These are phyloP conservation scores for Marmota flaviventris DNA, from an alignment of 2,113 vertebrate genomes.

Conservation along the genomic window DNA sequence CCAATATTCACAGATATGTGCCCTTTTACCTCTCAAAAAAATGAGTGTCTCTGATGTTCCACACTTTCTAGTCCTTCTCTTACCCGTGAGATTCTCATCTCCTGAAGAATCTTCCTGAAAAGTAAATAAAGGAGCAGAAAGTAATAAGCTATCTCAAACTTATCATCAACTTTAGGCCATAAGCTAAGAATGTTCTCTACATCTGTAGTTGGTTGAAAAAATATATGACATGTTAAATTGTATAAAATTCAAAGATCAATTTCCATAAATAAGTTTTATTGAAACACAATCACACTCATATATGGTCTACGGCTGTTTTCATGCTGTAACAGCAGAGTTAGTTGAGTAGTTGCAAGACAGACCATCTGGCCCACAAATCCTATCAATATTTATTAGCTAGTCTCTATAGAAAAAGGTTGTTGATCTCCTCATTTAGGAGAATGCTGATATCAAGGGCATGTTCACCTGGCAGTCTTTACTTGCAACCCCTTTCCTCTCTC, in stretches of 20 bases:
- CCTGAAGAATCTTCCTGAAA: not conserved
- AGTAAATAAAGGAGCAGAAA: not conserved
- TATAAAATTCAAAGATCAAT: constrained; percentile 15
- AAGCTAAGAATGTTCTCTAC: constrained; percentile 17
- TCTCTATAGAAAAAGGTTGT: not conserved
- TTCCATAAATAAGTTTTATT: not conserved
- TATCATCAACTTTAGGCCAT: not conserved
- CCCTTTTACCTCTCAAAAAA: not conserved
- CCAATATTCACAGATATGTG: not conserved
- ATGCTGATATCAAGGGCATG: not conserved
- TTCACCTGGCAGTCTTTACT: constrained; percentile 19
- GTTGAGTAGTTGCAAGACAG: not conserved
- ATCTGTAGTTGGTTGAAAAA: not conserved
- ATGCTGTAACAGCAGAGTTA: not conserved
- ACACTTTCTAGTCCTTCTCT: not conserved
- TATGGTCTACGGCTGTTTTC: not conserved
- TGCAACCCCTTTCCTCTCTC: not conserved
- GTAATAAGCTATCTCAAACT: not conserved
- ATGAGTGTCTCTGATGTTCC: not conserved
- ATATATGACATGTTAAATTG: not conserved
- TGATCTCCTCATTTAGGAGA: not conserved
- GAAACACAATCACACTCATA: not conserved
- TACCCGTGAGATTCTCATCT: not conserved
- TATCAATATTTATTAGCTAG: not conserved
- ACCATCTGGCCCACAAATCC: not conserved